Conservation (phyloP, 1,140 invertebrate species). For the Odontomachus brunneus region DNA sequence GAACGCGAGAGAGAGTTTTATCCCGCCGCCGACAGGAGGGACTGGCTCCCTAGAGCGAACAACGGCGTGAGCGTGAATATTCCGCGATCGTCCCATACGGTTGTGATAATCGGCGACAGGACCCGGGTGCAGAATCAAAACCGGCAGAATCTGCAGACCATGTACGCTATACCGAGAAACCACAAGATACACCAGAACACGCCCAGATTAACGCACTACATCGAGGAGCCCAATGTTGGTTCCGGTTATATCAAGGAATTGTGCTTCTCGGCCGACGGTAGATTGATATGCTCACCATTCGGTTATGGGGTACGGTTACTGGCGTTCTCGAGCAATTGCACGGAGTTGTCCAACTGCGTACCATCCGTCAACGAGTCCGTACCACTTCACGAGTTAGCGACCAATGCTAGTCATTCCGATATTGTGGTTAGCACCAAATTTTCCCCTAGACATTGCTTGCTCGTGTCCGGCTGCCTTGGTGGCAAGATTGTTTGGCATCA, state of each 20-base stretch:
- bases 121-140: constrained; percentile 75
- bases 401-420: constrained; percentile 91
- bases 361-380: constrained; percentile 84
- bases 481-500: constrained; percentile 96
- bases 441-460: constrained; percentile 92
- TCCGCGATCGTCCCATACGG: constrained; percentile 79
- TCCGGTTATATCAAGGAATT: constrained; percentile 95
- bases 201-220: constrained; percentile 92
- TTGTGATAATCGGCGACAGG: constrained; percentile 82
- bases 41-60: constrained; percentile 71
- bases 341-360: constrained; percentile 91
- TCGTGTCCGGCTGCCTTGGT: constrained; percentile 95
- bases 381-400: constrained; percentile 88
- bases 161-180: constrained; percentile 83
- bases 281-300: constrained; percentile 95
- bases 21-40: constrained; percentile 60
- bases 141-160: constrained; percentile 77
- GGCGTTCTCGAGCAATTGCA: constrained; percentile 91
- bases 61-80: constrained; percentile 76
- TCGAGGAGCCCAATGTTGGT: constrained; percentile 95
- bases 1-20: constrained; percentile 81
- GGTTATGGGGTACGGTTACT: constrained; percentile 93
- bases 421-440: constrained; percentile 97
- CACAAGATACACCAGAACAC: constrained; percentile 90
- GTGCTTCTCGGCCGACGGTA: constrained; percentile 95